Evolutionary conservation across 2,888 invertebrate species (phyloP), one percentile per base, ranked within the genome.

Genomic region (Cryptus viduatorius): DNA sequence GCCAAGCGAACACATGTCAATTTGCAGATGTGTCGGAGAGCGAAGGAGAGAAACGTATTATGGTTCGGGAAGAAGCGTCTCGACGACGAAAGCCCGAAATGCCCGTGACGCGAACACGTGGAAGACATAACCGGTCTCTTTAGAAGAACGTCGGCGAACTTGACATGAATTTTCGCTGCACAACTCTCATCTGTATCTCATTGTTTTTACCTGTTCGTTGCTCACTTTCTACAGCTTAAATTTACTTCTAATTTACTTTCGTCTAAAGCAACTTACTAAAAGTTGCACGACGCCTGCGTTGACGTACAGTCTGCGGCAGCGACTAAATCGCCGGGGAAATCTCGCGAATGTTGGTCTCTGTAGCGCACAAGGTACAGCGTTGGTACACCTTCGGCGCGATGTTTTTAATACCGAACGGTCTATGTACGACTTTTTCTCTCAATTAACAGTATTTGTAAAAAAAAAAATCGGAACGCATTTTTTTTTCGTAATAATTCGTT

Each of bases 81-180:
- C n/a, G 61, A 31, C 61, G 80, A 42, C 42, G 19, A 68, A 67
- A 75, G 76, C 44, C 59, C 50, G 29, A 4, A 75, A 69, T 19
- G 24, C 12, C 16, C 53, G 44, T n/a, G 67, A 46, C 44, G 56
- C 61, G 83, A 87, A 86, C 88, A 88, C 88, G 87, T 88, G 88
- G 86, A 82, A 75, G 80, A 86, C 88, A 88, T 87, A 88, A 87
- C 83, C 37, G 37, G 86, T 82, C 83, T 88, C 86, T 85, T 88
- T 86, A 89, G 68, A 53, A 12, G 53, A 24, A 24, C 46, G 69
- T 24, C 48, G 29, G 44, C 59, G 59, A 73, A 76, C 80, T 76
- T 65, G 29, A 72, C 42, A 12, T 50, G 65, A 77, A 44, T 84
- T 81, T 53, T 53, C 64, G 12, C 48, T 16, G 16, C 56, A 37